These are phyloP conservation scores for Parnassius apollo DNA, from an alignment of 2,888 invertebrate genomes.

Conservation along the genomic window DNA sequence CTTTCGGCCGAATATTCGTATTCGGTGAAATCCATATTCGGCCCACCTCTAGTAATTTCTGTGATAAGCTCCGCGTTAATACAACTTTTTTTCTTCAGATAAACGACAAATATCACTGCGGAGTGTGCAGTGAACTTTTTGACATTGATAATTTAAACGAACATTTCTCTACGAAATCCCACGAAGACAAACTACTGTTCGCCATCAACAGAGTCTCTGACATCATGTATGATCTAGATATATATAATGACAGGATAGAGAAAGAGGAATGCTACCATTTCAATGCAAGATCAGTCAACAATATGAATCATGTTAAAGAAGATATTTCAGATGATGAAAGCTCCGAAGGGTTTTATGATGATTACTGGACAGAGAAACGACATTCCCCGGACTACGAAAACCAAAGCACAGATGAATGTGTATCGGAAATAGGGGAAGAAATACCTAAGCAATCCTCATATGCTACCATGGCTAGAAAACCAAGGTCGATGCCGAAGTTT, in stretches of 20 bases:
- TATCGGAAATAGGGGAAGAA: conserved; percentile 9
- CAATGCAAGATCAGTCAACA: conserved; percentile 26
- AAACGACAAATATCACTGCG: conserved; percentile 41
- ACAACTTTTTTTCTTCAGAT: conserved; percentile 33
- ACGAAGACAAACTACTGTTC: conserved; percentile 33
- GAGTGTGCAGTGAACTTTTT: conserved; percentile 40
- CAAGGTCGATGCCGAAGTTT: conserved; percentile 30
- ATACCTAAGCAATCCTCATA: conserved; percentile 35
- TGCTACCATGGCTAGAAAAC: conserved; percentile 40
- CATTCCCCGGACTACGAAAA: conserved; percentile 10
- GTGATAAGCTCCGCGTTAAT: no score
- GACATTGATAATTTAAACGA: neutral
- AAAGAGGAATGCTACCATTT: conserved; percentile 29
- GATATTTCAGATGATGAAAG: conserved; percentile 14
- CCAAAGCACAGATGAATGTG: conserved; percentile 13
- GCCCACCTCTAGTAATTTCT: no score
- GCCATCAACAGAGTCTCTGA: conserved; percentile 37
- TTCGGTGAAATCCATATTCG: no score
- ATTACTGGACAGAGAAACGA: neutral
- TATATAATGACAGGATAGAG: conserved; percentile 6
- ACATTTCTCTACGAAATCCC: conserved; percentile 35
- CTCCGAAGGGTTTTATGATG: conserved; percentile 9
- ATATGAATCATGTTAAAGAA: conserved; percentile 11
- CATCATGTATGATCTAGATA: conserved; percentile 28
- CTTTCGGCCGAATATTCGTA: no score